Percentiles rank a stretch among this genome's conserved stretches.
These are phyloP conservation scores for Mylabris sibirica DNA, from an alignment of 2,888 invertebrate species.

Conservation along the genomic window DNA sequence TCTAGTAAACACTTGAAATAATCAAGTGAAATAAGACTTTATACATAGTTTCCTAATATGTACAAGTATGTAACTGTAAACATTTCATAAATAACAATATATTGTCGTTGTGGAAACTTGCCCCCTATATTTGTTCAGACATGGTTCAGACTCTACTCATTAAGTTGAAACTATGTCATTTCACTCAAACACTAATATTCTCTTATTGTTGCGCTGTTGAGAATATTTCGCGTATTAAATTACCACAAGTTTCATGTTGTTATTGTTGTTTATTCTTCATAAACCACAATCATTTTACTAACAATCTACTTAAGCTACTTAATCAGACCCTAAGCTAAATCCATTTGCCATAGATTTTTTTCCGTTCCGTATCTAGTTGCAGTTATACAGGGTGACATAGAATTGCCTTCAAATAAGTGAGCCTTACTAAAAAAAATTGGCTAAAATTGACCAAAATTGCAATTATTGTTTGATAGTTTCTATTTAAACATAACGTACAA, in stretches of 20 bases:
- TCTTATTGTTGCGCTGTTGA: not conserved
- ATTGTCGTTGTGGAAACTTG: not conserved
- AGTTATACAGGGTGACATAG: too few relatives aligned
- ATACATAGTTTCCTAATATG: not conserved
- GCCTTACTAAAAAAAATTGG: too few relatives aligned
- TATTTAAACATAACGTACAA: too few relatives aligned
- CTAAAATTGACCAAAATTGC: too few relatives aligned
- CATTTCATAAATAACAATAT: conserved; percentile 2
- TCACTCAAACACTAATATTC: not conserved
- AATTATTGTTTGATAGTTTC: too few relatives aligned
- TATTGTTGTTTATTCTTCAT: not conserved
- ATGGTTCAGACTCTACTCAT: not conserved
- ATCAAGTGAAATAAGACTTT: not conserved
- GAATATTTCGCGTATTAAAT: not conserved
- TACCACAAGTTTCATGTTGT: not conserved
- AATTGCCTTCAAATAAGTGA: too few relatives aligned
- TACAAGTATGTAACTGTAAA: not conserved
- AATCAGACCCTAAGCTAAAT: not conserved
- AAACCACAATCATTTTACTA: not conserved
- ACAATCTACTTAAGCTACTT: not conserved
- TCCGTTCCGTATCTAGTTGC: too few relatives aligned
- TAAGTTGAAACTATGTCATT: not conserved
- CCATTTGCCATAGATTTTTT: too few relatives aligned
- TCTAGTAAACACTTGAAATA: not conserved
- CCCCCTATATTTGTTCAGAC: not conserved